phyloP scores from a whole-genome alignment of 2,797 vertebrate species.

The Chelon auratus region DNA sequence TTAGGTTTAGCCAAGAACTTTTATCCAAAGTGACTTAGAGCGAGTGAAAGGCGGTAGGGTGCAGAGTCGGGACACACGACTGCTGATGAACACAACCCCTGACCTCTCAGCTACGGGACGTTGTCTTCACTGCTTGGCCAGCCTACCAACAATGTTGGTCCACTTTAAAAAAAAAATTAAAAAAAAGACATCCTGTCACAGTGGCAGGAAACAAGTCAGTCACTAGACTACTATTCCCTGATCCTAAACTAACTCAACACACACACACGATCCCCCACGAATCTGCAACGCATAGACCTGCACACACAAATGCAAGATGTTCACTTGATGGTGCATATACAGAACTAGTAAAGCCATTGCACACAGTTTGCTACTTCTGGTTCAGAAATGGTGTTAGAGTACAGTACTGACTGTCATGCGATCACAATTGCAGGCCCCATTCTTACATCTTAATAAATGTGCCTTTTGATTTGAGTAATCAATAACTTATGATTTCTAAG shows the following conservation, averaged over 20 bases:
- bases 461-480: constrained; percentile 90
- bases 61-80: constrained; percentile 35
- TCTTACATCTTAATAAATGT: constrained; percentile 90
- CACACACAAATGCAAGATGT: constrained; percentile 42
- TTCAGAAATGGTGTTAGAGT: constrained; percentile 68
- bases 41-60: constrained; percentile 39
- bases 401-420: constrained; percentile 74
- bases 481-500: constrained; percentile 87
- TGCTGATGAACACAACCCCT: constrained; percentile 30
- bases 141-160: constrained; percentile 43
- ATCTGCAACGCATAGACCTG: constrained; percentile 45
- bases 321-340: constrained; percentile 70
- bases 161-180: neutral
- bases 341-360: constrained; percentile 75
- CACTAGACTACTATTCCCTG: constrained; percentile 50
- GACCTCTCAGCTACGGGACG: constrained; percentile 20
- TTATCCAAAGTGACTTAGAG: constrained; percentile 75
- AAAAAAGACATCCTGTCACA: constrained; percentile 29
- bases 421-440: constrained; percentile 81
- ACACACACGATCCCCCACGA: constrained; percentile 38
- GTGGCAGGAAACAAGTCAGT: constrained; percentile 40
- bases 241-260: constrained; percentile 34
- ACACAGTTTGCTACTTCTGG: constrained; percentile 73
- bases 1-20: constrained; percentile 69
- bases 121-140: constrained; percentile 26